A percentile compares a stretch with the other conserved stretches of the same genome.
Evolutionary conservation across 2,797 vertebrate genomes (phyloP).

Genomic region (Amblyraja radiata): DNA sequence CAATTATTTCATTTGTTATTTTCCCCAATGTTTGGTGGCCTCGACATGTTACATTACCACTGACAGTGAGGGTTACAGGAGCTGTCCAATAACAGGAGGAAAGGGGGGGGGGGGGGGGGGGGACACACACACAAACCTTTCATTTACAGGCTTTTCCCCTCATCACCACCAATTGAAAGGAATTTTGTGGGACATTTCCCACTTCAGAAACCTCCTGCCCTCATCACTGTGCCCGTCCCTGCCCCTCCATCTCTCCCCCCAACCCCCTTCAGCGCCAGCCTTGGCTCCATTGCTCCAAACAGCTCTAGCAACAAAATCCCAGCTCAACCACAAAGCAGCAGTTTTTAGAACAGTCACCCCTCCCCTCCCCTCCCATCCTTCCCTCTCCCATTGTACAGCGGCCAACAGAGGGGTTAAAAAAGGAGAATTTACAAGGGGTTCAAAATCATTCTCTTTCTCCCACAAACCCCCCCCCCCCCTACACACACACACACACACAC

Average conservation of each 20-base stretch:
- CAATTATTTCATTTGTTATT: not conserved
- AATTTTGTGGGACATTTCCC: no score
- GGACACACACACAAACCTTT: not conserved
- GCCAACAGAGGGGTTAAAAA: no score
- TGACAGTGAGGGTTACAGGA: not conserved
- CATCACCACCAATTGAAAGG: not conserved
- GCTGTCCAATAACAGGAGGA: not conserved
- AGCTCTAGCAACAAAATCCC: not conserved
- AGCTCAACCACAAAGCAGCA: not conserved
- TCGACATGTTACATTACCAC: no score
- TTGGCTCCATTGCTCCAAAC: not conserved
- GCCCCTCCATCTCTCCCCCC: no score
- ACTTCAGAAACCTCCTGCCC: not conserved
- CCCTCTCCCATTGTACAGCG: no score
- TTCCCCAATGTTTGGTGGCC: not conserved
- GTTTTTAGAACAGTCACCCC: no score
- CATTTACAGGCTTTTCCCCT: not conserved
- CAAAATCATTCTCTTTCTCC: no score
- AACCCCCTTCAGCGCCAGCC: no score
- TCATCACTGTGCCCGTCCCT: not conserved
- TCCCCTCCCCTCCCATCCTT: no score
- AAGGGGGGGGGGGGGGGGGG: no score
- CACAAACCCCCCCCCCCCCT: no score
- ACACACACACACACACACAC: constrained; percentile 7
- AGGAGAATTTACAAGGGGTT: no score